Evolutionary conservation across 1,140 invertebrate genomes (phyloP).

Genomic region (Paraescarpia echinospica): DNA sequence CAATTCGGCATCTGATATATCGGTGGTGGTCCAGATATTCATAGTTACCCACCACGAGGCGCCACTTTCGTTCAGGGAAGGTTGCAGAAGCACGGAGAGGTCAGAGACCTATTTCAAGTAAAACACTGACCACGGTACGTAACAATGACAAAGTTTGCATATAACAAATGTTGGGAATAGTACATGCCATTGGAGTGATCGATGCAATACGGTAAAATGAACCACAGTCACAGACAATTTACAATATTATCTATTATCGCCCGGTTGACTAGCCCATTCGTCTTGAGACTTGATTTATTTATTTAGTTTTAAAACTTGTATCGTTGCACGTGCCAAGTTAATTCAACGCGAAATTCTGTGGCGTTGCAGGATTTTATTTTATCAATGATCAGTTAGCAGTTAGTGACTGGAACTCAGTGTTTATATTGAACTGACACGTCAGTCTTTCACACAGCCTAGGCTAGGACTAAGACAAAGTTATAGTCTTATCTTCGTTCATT

Average conservation of each 20-base stretch:
- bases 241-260: background rate
- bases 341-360: no score
- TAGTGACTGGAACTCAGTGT: no score
- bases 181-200: background rate
- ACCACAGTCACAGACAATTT: background rate
- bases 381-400: no score
- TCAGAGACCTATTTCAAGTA: background rate
- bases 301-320: no score
- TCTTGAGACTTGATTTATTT: background rate
- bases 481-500: no score
- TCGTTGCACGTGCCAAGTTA: no score
- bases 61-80: background rate
- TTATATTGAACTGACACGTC: no score
- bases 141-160: background rate
- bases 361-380: no score
- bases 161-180: background rate
- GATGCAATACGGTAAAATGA: background rate
- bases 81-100: background rate
- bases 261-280: background rate
- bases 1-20: no score
- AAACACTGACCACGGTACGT: background rate
- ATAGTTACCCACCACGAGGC: background rate
- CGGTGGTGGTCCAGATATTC: background rate
- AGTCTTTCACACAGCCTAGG: no score
- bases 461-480: no score